Evolutionary conservation across 2,113 vertebrate species (phyloP), one percentile per base, ranked within the genome.

Genomic region (Hydrochoerus hydrochaeris): DNA sequence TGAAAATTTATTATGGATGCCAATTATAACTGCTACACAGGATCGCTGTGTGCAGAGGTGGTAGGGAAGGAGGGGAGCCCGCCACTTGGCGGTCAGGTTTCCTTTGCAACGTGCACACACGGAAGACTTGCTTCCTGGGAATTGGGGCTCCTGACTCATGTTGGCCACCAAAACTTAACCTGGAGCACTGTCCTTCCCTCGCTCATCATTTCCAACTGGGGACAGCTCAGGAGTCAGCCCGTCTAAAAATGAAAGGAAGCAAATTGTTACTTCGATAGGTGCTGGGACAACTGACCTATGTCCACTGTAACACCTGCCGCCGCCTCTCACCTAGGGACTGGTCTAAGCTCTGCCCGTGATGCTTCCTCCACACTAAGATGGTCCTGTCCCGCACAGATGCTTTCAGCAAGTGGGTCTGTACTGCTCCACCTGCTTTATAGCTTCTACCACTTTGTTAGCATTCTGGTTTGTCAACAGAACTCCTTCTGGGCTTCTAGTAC

Each of bases 361-460:
- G 22, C 58, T 41, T 62, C 28, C 80, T 52, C 78, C 38, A 60
- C 38, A 52, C 4, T 52, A 5, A 84, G 69, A 52, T 16, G 58
- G 58, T 83, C 52, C 38, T 52, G 16, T 82, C 82, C n/a, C 7
- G 83, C 78, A 81, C 6, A 80, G 60, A 32, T 7, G 54, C 17
- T 73, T 84, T 84, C 35, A 80, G 67, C 69, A 80, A 19, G 38
- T 80, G 1, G 32, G 44, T 83, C 75, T 96, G 81, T 88, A 85
- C 69, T 85, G 38, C 93, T 54, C 81, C 54, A 85, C 82, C 54
- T 88, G 49, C 49, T 96, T 85, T 85, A 2, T 81, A 49, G 80
- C 67, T 87, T 96, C 82, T 19, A 80, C 41, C 77, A 91, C 81
- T 81, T 67, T 44, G 52, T 85, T 77, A 62, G 57, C 93, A n/a